Percentiles rank a stretch among this genome's conserved stretches.
Evolutionary conservation across 2,888 invertebrate genomes (phyloP).

Genomic region (Pocota personata): DNA sequence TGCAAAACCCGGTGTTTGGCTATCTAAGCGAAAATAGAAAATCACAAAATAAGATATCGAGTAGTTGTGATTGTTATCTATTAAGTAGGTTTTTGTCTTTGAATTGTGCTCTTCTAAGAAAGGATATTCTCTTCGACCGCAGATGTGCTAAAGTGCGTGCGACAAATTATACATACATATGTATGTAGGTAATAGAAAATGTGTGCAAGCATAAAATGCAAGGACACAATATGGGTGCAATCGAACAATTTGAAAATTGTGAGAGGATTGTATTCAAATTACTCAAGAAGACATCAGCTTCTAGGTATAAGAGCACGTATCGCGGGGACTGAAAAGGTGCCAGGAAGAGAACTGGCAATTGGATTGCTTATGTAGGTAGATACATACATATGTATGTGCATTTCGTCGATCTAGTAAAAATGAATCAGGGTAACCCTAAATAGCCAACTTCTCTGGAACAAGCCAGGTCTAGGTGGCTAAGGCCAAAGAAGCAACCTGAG

Average conservation of each 20-base stretch:
- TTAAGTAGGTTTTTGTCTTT: not conserved
- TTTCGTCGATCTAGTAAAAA: no score
- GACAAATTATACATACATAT: constrained; percentile 4
- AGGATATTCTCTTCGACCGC: not conserved
- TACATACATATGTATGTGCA: no score
- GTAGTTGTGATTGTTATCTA: constrained; percentile 19
- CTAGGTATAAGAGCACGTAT: no score
- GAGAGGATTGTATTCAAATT: not conserved
- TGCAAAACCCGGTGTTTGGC: constrained; percentile 26
- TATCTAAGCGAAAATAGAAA: not conserved
- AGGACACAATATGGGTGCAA: constrained; percentile 6
- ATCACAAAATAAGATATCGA: not conserved
- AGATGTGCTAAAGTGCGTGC: constrained; percentile 30
- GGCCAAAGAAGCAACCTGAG: no score
- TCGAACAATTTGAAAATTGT: not conserved
- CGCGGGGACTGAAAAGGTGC: no score
- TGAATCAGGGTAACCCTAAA: no score
- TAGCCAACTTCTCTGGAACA: no score
- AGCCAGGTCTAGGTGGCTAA: no score
- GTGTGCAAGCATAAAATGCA: not conserved
- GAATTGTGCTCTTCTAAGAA: not conserved
- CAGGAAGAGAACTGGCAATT: no score
- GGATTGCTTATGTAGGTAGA: no score
- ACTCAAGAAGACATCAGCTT: not conserved
- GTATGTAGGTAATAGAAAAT: not conserved